Evolutionary conservation across 2,113 vertebrate species (phyloP).

Genomic region (Prolemur simus): DNA sequence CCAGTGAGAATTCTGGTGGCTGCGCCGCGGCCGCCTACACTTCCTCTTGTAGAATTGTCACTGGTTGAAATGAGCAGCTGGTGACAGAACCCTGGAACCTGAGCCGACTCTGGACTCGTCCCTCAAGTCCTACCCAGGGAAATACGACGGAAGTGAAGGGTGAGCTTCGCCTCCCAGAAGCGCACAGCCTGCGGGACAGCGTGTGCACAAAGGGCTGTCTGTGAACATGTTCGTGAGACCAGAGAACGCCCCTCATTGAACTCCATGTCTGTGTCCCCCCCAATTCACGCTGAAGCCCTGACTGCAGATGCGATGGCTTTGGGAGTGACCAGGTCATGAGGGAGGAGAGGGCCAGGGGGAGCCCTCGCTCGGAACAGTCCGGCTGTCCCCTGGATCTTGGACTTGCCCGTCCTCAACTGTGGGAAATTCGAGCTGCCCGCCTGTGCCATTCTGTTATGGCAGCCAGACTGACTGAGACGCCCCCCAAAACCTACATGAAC

Average conservation of each 20-base stretch:
- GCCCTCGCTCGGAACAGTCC: neutral
- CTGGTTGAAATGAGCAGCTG: too few species aligned
- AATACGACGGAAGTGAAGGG: neutral
- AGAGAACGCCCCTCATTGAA: neutral
- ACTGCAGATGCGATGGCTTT: neutral
- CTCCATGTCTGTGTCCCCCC: neutral
- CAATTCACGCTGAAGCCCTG: neutral
- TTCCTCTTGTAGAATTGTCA: too few species aligned
- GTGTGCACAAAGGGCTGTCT: neutral
- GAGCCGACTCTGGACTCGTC: too few species aligned
- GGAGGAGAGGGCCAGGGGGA: neutral
- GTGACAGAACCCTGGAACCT: too few species aligned
- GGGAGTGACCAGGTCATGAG: too few species aligned
- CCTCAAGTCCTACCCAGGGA: neutral
- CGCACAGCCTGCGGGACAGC: neutral
- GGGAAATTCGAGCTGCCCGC: accelerated
- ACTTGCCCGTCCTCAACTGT: neutral
- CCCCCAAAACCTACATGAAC: neutral
- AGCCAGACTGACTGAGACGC: neutral
- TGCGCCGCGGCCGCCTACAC: too few species aligned
- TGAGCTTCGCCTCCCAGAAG: neutral
- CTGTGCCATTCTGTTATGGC: neutral
- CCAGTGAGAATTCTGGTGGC: too few species aligned
- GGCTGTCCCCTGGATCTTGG: neutral
- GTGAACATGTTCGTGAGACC: neutral